These are phyloP conservation scores for Ctenopoma multispine DNA, from an alignment of 2,797 vertebrate genomes.

Conservation along the genomic window DNA sequence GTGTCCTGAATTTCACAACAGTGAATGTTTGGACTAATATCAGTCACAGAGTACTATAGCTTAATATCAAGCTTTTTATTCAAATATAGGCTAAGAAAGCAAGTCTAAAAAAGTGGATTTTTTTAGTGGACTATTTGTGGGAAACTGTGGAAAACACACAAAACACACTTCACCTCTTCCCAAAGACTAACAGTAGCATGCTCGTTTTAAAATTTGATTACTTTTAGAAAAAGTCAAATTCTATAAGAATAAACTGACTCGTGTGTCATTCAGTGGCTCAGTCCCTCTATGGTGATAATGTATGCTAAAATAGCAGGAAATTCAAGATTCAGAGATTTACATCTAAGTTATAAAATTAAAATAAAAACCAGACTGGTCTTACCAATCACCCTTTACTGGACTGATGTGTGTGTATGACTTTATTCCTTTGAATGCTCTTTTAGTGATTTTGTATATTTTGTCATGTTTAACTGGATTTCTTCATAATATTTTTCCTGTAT, in stretches of 20 bases:
- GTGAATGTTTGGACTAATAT: too few relatives aligned
- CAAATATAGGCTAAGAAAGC: not conserved
- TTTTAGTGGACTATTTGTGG: conserved; percentile 4
- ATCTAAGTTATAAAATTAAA: not conserved
- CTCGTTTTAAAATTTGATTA: not conserved
- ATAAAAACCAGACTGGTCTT: not conserved
- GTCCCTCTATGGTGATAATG: not conserved
- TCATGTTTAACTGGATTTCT: not conserved
- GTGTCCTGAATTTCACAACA: too few relatives aligned
- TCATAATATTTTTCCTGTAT: not conserved
- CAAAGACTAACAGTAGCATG: not conserved
- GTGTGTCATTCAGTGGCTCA: not conserved
- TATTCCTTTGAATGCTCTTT: not conserved
- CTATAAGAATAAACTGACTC: not conserved
- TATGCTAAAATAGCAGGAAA: not conserved
- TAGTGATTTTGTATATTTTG: not conserved
- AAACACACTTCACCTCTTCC: not conserved
- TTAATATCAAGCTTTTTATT: not conserved
- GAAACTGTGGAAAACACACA: not conserved
- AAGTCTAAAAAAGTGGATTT: not conserved
- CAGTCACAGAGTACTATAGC: conserved; percentile 5
- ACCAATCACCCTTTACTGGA: not conserved
- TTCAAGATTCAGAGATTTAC: not conserved
- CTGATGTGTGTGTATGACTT: not conserved
- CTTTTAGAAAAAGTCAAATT: not conserved